A percentile compares a stretch with the other conserved stretches of the same genome.
phyloP scores from a whole-genome alignment of 2,113 vertebrate species.

The Triplophysa siluroides region DNA sequence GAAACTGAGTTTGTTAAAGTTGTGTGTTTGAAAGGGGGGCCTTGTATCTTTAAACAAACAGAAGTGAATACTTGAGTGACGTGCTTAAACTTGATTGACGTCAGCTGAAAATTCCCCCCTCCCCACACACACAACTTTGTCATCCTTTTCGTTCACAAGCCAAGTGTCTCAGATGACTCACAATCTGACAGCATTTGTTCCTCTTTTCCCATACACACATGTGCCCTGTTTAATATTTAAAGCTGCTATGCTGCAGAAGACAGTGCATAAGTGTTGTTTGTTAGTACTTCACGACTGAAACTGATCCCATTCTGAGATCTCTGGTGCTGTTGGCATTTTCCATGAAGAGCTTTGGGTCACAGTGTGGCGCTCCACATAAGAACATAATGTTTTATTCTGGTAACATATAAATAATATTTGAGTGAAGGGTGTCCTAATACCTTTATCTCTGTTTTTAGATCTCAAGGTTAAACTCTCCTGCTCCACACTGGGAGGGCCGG shows the following conservation, averaged over 20 bases:
- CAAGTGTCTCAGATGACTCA: constrained; percentile 1
- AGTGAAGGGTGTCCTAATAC: neutral
- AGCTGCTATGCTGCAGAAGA: constrained; percentile 16
- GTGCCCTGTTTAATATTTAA: constrained; percentile 64
- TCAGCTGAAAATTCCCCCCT: too few species aligned
- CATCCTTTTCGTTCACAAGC: neutral
- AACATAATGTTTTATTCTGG: neutral
- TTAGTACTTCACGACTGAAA: constrained; percentile 56
- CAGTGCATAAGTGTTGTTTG: constrained; percentile 54
- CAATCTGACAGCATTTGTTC: constrained; percentile 14
- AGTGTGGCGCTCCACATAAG: neutral
- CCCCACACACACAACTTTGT: neutral
- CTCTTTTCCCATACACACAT: constrained; percentile 18
- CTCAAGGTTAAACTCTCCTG: constrained; percentile 54
- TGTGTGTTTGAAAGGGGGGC: neutral
- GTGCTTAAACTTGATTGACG: too few species aligned
- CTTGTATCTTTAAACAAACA: constrained; percentile 16
- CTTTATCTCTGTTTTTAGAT: constrained; percentile 24
- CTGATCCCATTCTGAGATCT: constrained; percentile 47
- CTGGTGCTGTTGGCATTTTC: constrained; percentile 25
- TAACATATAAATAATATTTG: neutral
- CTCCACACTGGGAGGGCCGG: constrained; percentile 39
- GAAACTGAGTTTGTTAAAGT: neutral
- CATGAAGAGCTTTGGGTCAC: neutral
- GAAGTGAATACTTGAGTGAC: neutral